Evolutionary conservation across 2,797 vertebrate species (phyloP).

Genomic region (Remorina albescens): DNA sequence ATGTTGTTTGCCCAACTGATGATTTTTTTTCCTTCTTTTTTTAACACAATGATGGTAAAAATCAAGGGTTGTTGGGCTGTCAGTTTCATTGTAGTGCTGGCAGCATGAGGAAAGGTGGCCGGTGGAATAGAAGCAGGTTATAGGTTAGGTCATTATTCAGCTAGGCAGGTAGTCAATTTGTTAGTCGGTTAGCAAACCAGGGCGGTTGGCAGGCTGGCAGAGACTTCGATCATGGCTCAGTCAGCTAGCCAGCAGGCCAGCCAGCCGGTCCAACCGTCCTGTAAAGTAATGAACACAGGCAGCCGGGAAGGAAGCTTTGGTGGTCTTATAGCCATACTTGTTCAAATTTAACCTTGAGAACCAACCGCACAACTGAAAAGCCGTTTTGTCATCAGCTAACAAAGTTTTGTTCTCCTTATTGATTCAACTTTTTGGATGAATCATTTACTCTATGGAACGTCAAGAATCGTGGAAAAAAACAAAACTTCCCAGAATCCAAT

Average conservation of each 20-base stretch:
- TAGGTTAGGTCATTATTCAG: slow-evolving; percentile 37
- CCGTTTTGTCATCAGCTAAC: background rate
- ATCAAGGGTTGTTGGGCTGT: slow-evolving; percentile 1
- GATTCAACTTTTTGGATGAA: background rate
- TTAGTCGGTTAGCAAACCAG: slow-evolving; percentile 30
- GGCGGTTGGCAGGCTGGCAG: slow-evolving; percentile 31
- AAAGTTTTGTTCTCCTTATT: background rate
- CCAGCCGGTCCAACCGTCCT: slow-evolving; percentile 17
- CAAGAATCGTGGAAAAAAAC: background rate
- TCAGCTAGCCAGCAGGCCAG: slow-evolving; percentile 25
- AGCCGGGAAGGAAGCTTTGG: background rate
- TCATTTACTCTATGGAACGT: background rate
- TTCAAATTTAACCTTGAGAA: background rate
- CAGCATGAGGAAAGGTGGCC: background rate
- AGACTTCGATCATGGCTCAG: slow-evolving; percentile 35
- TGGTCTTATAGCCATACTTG: background rate
- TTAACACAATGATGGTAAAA: background rate
- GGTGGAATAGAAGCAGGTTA: slow-evolving; percentile 28
- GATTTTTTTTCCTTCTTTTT: background rate
- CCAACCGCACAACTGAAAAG: background rate
- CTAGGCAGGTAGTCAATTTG: slow-evolving; percentile 55
- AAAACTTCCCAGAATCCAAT: background rate
- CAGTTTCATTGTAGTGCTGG: slow-evolving; percentile 18
- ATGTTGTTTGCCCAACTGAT: slow-evolving; percentile 38
- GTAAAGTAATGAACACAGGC: background rate